phyloP scores from a whole-genome alignment of 2,797 vertebrate genomes.

The Sternarchorhynchus goeldii region DNA sequence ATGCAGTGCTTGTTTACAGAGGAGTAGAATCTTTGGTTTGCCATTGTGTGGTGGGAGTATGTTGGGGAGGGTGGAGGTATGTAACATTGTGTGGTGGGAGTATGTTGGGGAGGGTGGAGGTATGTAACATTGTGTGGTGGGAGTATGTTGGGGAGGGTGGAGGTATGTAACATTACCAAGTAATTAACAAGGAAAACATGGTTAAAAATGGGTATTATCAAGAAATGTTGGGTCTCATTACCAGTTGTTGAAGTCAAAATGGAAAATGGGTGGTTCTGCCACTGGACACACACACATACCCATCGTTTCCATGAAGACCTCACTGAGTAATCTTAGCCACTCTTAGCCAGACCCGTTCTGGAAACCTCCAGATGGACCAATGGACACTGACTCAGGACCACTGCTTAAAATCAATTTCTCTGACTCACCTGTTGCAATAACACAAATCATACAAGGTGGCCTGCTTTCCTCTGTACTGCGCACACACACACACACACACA shows the following conservation, averaged over 20 bases:
- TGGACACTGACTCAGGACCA: constrained; percentile 29
- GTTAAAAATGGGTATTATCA: constrained; percentile 23
- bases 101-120: not conserved
- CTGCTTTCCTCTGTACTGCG: not conserved
- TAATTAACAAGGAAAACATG: not conserved
- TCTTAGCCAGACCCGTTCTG: constrained; percentile 42
- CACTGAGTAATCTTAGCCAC: not conserved
- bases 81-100: not conserved
- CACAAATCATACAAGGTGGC: constrained; percentile 9
- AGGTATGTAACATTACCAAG: not conserved
- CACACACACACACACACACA: no score
- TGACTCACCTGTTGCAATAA: constrained; percentile 3
- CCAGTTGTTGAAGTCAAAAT: constrained; percentile 33
- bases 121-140: no score
- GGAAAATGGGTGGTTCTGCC: constrained; percentile 5
- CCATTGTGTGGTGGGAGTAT: not conserved
- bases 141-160: no score
- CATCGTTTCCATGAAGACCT: not conserved
- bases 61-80: constrained; percentile 14
- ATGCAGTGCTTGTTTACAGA: constrained; percentile 24
- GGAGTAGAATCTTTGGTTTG: constrained; percentile 10
- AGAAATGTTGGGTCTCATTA: constrained; percentile 7
- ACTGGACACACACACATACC: constrained; percentile 33
- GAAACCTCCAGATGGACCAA: constrained; percentile 46
- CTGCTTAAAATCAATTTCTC: constrained; percentile 36